Evolutionary conservation across 2,113 vertebrate genomes (phyloP), one percentile per base, ranked within the genome.

Genomic region (Gnathonemus longibarbis): DNA sequence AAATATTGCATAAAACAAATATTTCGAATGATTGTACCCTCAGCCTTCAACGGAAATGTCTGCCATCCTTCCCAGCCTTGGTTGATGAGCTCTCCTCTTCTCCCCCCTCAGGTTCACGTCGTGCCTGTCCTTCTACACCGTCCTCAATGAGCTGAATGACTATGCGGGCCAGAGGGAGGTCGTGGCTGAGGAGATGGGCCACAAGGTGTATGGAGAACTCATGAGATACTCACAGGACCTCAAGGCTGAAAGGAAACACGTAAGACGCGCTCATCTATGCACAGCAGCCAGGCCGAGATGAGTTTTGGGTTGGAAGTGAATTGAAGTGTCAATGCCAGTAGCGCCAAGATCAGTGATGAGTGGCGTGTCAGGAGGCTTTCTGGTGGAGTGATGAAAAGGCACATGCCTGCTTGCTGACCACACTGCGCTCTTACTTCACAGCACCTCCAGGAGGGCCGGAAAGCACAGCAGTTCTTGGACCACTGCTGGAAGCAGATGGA

Each of bases 401-500:
- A 7, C 45, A 21, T 39, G 27, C 8, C 84, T 87, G 27, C 27
- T 7, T 0, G 90, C 39, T 92, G 74, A 92, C 77, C 89, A 77
- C 89, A 3, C 88, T 90, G 46, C 92, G 66, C 91, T 62, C 88
- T 87, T 2, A 6, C 84, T 89, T 93, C 93, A 90, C 93, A 99
- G 98, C 98, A 99, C 95, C 98, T 99, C 92, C 98, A 99, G 91
- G 98, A 99, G 94, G 98, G 98, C 56, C 96, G 98, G 91, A 99
- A 99, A 95, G 97, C 98, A 88, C 98, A 99, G 91, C 98, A 99
- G 88, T 97, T 97, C 96, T 96, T 99, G 95, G 98, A 99, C 91
- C 97, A 98, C 91, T 99, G 97, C 95, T 98, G 98, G 97, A 99
- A 99, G 93, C 98, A 98, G 96, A 99, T 99, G 98, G 98, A 99